phyloP scores from a whole-genome alignment of 2,888 invertebrate species.

The Cheilosia variabilis region DNA sequence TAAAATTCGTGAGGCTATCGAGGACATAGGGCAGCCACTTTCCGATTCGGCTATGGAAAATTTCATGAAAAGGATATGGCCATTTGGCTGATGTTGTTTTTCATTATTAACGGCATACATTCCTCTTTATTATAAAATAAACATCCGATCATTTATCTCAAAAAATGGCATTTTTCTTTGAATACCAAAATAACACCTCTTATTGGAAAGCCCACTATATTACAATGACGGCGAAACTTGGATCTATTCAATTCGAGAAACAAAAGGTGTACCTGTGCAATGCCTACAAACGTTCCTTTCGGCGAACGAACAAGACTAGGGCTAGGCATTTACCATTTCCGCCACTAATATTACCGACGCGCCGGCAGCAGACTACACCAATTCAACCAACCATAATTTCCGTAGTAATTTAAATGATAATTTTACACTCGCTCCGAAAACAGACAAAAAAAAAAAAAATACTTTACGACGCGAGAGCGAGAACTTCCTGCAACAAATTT shows the following conservation, averaged over 20 bases:
- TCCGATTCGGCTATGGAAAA: too few species aligned
- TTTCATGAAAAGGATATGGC: too few species aligned
- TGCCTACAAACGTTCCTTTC: constrained; percentile 18
- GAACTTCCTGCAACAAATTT: constrained; percentile 75
- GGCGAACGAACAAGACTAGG: constrained; percentile 47
- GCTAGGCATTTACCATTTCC: constrained; percentile 43
- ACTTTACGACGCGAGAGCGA: constrained; percentile 55
- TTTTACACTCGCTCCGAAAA: constrained; percentile 40
- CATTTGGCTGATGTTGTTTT: too few species aligned
- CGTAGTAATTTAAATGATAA: constrained; percentile 75
- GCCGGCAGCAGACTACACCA: constrained; percentile 38
- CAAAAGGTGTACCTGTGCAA: constrained; percentile 13
- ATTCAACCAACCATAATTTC: constrained; percentile 71
- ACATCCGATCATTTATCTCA: too few species aligned
- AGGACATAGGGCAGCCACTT: too few species aligned
- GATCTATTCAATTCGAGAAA: constrained; percentile 53
- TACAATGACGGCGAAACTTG: constrained; percentile 24
- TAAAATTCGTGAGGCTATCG: too few species aligned
- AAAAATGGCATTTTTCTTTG: too few species aligned
- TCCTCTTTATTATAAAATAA: too few species aligned
- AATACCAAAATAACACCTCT: too few species aligned
- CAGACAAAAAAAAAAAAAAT: constrained; percentile 12
- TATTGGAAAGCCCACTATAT: too few species aligned
- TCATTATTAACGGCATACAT: too few species aligned
- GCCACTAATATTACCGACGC: neutral